phyloP scores from a whole-genome alignment of 2,797 vertebrate genomes.

The Rhinogobio ventralis region DNA sequence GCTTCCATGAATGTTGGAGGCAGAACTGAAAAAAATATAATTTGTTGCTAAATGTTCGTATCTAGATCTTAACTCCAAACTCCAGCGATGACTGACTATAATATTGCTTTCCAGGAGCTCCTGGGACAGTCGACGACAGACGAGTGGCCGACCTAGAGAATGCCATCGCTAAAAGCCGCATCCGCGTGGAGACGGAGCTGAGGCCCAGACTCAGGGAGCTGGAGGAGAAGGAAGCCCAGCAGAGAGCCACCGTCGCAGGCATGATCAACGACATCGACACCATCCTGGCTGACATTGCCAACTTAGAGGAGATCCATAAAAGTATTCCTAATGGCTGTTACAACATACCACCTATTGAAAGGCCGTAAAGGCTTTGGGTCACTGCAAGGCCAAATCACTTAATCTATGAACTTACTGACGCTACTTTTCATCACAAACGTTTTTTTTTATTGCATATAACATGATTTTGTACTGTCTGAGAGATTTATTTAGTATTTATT shows the following conservation, averaged over 20 bases:
- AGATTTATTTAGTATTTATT: conserved; percentile 42
- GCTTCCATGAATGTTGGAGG: not conserved
- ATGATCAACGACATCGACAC: conserved; percentile 81
- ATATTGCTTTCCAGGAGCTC: conserved; percentile 72
- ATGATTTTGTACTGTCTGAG: conserved; percentile 29
- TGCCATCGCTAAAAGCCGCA: conserved; percentile 74
- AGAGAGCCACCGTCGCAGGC: conserved; percentile 67
- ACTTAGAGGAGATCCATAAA: conserved; percentile 84
- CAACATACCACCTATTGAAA: conserved; percentile 82
- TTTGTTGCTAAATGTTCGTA: not conserved
- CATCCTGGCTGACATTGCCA: conserved; percentile 84
- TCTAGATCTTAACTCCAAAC: not conserved
- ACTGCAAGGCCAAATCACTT: not conserved
- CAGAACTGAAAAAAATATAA: not conserved
- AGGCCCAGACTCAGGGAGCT: conserved; percentile 76
- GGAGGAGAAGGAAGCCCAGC: conserved; percentile 73
- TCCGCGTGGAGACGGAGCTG: conserved; percentile 73
- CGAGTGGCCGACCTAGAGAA: conserved; percentile 78
- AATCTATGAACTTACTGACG: conserved; percentile 3
- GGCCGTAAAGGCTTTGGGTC: conserved; percentile 68
- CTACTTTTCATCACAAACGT: not conserved
- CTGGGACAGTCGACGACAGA: conserved; percentile 74
- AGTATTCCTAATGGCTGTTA: conserved; percentile 85
- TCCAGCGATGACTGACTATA: not conserved
- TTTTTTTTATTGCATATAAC: not conserved